Evolutionary conservation across 2,113 vertebrate genomes (phyloP), one percentile per base, ranked within the genome.

Genomic region (Amia ocellicauda): DNA sequence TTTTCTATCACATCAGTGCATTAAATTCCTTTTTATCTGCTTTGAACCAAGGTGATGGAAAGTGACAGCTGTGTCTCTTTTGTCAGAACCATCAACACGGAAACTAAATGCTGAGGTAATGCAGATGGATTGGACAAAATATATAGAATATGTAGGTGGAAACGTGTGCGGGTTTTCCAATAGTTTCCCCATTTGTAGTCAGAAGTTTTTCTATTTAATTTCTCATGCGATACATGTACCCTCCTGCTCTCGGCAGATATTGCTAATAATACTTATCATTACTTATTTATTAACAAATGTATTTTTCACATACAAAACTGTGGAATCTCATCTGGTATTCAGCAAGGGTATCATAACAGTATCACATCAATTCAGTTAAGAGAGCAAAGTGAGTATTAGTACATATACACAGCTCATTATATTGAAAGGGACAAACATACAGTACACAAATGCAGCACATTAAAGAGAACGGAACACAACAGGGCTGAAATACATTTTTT

Each of bases 1-100:
- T 54, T 20, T 42, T 62, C 66, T 8, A 51, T 42, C 23, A 27
- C 62, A 59, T 62, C 52, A 60, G 24, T 54, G 52, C 52, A 45
- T 47, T 68, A 40, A 62, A 68, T 68, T 57, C 43, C 66, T 23
- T 56, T 24, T 56, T 27, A 52, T 56, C 49, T 11, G 66, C 40
- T 45, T 68, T 62, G 43, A 45, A 56, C 51, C 41, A 27, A 36
- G 40, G 19, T 68, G 58, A 68, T 62, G 58, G 56, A 54, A 60
- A 62, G 7, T 56, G 66, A 52, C 59, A 57, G 59, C 13, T 29
- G 36, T 8, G 41, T 31, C 40, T 50, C 43, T 56, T 23, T 45
- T 23, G 13, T 19, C 29, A 41, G 29, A 62, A 56, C 58, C 27
- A 40, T 50, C 45, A 23, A 47, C n/a, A 20, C 56, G 28, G 11